phyloP scores from a whole-genome alignment of 2,888 invertebrate genomes.

The Leptopilina drosophilae region DNA sequence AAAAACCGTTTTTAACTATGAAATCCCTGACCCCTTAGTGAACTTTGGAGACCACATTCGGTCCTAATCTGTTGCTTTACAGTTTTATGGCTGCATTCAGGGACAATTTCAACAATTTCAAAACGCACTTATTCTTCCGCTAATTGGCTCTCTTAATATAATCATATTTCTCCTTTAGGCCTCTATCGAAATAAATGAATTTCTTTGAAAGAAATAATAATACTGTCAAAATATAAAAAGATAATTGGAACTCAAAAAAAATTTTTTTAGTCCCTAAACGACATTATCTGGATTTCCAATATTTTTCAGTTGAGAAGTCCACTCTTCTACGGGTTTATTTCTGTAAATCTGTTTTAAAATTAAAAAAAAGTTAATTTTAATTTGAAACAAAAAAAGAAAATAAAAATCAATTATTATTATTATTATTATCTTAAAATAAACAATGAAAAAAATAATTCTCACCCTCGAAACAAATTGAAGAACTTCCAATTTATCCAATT shows the following conservation, averaged over 20 bases:
- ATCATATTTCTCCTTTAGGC: constrained; percentile 2
- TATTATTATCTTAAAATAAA: neutral
- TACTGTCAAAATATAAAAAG: neutral
- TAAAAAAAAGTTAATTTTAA: constrained; percentile 10
- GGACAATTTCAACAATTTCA: constrained; percentile 54
- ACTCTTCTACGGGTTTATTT: constrained; percentile 57
- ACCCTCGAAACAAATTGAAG: constrained; percentile 80
- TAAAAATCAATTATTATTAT: neutral
- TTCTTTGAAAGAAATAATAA: neutral
- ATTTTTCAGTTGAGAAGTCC: constrained; percentile 61
- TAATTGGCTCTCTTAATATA: constrained; percentile 36
- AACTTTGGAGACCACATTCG: constrained; percentile 64
- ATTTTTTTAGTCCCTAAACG: constrained; percentile 24
- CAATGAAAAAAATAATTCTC: constrained; percentile 49
- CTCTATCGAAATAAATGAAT: constrained; percentile 4
- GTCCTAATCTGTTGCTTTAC: constrained; percentile 62
- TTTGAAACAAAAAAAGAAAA: too few relatives aligned
- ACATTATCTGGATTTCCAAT: constrained; percentile 45
- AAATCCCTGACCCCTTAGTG: constrained; percentile 58
- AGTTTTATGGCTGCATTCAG: constrained; percentile 66
- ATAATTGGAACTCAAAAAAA: constrained; percentile 12
- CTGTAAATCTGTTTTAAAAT: constrained; percentile 62
- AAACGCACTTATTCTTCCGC: constrained; percentile 25
- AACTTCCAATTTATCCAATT: constrained; percentile 77
- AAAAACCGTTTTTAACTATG: constrained; percentile 49